phyloP scores from a whole-genome alignment of 37 sponge, comb jelly and placozoan species.

The Dysidea cf. avara region DNA sequence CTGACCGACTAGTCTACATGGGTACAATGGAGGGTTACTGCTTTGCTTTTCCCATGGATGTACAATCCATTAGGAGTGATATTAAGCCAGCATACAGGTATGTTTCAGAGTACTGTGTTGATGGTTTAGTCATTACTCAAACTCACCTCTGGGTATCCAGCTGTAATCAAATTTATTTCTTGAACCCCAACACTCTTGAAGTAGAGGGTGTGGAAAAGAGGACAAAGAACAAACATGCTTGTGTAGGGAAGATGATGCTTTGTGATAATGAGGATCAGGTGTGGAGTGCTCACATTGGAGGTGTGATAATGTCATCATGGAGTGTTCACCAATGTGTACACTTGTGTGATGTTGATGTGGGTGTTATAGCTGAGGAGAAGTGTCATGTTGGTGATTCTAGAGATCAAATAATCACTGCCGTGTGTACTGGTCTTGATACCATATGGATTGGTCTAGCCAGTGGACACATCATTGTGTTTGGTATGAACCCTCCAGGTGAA shows the following conservation, averaged over 20 bases:
- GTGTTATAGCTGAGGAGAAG: neutral
- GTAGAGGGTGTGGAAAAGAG: conserved; percentile 33
- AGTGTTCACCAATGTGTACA: conserved; percentile 35
- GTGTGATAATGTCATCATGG: conserved; percentile 67
- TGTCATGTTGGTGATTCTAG: neutral
- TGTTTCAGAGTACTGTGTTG: conserved; percentile 55
- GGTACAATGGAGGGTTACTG: conserved; percentile 79
- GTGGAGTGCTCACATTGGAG: conserved; percentile 75
- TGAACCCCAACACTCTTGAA: conserved; percentile 48
- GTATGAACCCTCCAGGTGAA: conserved; percentile 37
- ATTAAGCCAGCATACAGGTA: conserved; percentile 38
- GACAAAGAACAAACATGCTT: conserved; percentile 2
- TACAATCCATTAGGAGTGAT: conserved; percentile 27
- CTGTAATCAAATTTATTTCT: conserved; percentile 56
- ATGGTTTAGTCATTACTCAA: conserved; percentile 47
- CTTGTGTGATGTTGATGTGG: conserved; percentile 42
- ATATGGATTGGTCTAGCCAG: conserved; percentile 85
- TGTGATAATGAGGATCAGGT: conserved; percentile 40
- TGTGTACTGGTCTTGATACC: conserved; percentile 70
- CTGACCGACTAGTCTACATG: conserved; percentile 40
- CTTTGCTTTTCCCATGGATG: conserved; percentile 39
- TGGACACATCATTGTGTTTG: conserved; percentile 82
- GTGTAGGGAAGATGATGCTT: conserved; percentile 49
- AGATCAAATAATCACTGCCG: conserved; percentile 60
- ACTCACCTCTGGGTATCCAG: conserved; percentile 65